Conservation (phyloP, 2,797 vertebrate genomes). For the Sebastolobus alascanus region DNA sequence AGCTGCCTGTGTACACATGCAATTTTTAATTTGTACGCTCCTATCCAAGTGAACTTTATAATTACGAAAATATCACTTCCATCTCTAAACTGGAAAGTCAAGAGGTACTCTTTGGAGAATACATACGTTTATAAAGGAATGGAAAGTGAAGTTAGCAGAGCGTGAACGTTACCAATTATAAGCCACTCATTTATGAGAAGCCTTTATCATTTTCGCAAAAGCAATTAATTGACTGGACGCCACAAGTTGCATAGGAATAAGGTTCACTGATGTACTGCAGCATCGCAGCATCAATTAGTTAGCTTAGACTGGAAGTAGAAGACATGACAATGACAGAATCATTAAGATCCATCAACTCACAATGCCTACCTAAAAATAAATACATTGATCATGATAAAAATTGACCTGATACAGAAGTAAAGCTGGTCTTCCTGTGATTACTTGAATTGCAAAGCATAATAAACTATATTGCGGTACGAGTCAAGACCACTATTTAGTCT, state of each 20-base stretch:
- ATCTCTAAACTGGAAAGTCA: background rate
- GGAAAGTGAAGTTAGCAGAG: conserved; percentile 5
- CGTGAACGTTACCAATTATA: background rate
- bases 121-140: background rate
- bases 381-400: background rate
- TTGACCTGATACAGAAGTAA: background rate
- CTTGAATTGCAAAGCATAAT: background rate
- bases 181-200: background rate
- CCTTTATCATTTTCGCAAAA: background rate
- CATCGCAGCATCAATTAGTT: background rate
- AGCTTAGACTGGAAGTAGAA: conserved; percentile 12
- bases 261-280: conserved; percentile 2
- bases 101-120: background rate
- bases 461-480: background rate
- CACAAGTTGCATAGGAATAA: background rate
- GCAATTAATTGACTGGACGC: background rate
- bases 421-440: conserved; percentile 9
- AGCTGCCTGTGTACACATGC: background rate
- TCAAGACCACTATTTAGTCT: background rate
- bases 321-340: conserved; percentile 26
- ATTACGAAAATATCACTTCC: background rate
- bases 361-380: background rate
- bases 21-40: background rate
- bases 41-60: background rate
- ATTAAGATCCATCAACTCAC: background rate